Evolutionary conservation across 2,888 invertebrate species (phyloP), one percentile per base, ranked within the genome.

Genomic region (Pollenia amentaria): DNA sequence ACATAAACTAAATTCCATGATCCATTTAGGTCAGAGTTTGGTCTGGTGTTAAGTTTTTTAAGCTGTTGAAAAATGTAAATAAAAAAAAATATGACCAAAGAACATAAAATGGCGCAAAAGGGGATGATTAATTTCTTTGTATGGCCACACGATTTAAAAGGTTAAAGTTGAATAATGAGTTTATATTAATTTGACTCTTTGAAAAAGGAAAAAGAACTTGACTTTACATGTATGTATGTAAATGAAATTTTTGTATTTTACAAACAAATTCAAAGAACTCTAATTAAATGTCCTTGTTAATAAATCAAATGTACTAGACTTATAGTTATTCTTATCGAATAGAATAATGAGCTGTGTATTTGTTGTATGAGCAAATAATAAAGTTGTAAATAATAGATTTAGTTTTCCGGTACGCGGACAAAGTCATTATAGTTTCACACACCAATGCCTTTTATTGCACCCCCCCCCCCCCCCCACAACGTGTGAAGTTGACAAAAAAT

Each of bases 121-220:
- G 21, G 48, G 16, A 73, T 76, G 76, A 76, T 69, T 73, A 79
- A 72, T 85, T 85, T 62, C 29, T 76, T 72, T 60, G 14, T 21
- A 70, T 57, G 16, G 40, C 9, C 64, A 67, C 57, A 72, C 70
- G 40, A 3, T 72, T 29, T 60, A 65, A 65, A 85, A 85, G 85
- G 85, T 81, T 67, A 85, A 65, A 85, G 81, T 64, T 78, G 57
- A 62, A 67, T 44, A 60, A 65, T 72, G 51, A 72, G 42, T 53
- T 38, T 10, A 10, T 62, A 38, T 29, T 46, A 42, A 42, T 38
- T 38, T 29, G 9, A n/a, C 3, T n/a, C 12, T 38, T 18, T 16
- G 6, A 3, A n/a, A 51, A 51, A 51, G 38, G 16, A 77, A 29
- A 29, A 4, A 4, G 4, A 29, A 29, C 29, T 29, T 46, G 60